Evolutionary conservation across 1,140 invertebrate genomes (phyloP).

Genomic region (Augochlora pura): DNA sequence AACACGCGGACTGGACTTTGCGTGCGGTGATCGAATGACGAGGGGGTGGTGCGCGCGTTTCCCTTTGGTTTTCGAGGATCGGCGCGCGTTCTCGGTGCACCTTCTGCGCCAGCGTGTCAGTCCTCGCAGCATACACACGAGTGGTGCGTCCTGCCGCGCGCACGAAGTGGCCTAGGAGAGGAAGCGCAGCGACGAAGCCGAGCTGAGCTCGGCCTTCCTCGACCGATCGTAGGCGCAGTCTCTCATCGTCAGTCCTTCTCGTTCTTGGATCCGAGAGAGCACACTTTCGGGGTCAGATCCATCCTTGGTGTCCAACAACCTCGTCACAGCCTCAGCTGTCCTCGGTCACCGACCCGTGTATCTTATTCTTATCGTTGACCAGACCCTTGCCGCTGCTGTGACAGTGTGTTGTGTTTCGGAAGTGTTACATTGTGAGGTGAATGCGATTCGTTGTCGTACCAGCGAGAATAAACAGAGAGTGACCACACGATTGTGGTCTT

Average conservation of each 20-base stretch:
- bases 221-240: conserved; percentile 52
- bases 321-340: conserved; percentile 19
- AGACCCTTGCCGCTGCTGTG: conserved; percentile 6
- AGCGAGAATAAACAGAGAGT: conserved; percentile 1
- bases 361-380: conserved; percentile 35
- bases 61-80: conserved; percentile 35
- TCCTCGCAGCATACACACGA: conserved; percentile 50
- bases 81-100: conserved; percentile 48
- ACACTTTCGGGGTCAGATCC: conserved; percentile 27
- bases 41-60: conserved; percentile 48
- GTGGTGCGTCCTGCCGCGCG: conserved; percentile 53
- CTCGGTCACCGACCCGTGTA: conserved; percentile 50
- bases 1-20: conserved; percentile 12
- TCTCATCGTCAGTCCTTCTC: conserved; percentile 32
- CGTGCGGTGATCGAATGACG: conserved; percentile 53
- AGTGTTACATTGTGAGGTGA: conserved; percentile 11
- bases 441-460: background rate
- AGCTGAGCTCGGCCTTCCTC: conserved; percentile 53
- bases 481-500: background rate
- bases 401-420: conserved; percentile 28
- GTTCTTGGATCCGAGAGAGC: conserved; percentile 19
- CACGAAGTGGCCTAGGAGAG: conserved; percentile 55
- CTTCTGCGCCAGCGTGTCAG: conserved; percentile 48
- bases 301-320: conserved; percentile 29
- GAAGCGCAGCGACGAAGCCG: conserved; percentile 55